Evolutionary conservation across 2,113 vertebrate genomes (phyloP), one percentile per base, ranked within the genome.

Genomic region (Malurus elegans): DNA sequence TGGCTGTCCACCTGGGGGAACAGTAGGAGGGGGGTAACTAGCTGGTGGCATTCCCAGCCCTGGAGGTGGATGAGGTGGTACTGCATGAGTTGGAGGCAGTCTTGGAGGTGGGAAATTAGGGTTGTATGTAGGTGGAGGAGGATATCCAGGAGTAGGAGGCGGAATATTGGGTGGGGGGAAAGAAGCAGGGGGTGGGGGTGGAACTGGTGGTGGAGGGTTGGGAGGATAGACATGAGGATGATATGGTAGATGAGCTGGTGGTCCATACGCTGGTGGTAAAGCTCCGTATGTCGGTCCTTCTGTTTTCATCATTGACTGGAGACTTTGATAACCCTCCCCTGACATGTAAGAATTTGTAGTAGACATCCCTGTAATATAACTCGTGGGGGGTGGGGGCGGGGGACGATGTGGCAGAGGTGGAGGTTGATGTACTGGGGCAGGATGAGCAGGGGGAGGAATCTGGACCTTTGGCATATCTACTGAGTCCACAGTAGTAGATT

Each of bases 221-320:
- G 98, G 97, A 42, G 98, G 98, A 47, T 98, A 98, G 53, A 98
- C 97, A 15, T 99, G 99, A 25, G 98, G 98, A 81, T 99, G 99
- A 79, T 99, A 99, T 0, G 98, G 98, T n/a, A 99, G 97, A 62
- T 98, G 98, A 34, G 98, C 28, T 1, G 98, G 99, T 3, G 98
- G 99, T 28, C 98, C 98, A 0, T 99, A 99, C 62, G 97, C 97
- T 0, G 99, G 99, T 1, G 99, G 99, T 95, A 99, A 97, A 81
- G 98, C 97, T 20, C 98, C 98, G 0, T 99, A 99, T 42, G 99
- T 96, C 53, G 99, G 99, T 36, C 97, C 98, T 91, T 99, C 99
- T 0, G 99, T 99, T 98, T 99, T 99, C 99, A 99, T 99, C 98
- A 99, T 98, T 28, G 99, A 99, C 98, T 99, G 99, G 45, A 99